Conservation (phyloP, 2,888 invertebrate genomes). For the Drosophila differens region DNA sequence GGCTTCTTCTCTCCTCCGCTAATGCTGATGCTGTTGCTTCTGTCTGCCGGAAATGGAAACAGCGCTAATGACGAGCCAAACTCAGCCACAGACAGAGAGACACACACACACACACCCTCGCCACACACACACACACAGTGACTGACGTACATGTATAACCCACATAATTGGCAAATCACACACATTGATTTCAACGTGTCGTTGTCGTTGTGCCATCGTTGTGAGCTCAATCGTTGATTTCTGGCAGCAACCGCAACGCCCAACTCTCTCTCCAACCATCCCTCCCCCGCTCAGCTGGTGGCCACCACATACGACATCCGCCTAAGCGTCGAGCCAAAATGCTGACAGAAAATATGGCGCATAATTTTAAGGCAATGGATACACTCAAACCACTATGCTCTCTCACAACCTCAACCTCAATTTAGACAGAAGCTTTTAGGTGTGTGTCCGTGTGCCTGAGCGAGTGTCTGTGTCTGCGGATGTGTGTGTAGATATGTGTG, state of each 20-base stretch:
- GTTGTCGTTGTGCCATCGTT: constrained; percentile 54
- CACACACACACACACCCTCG: constrained; percentile 6
- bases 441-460: constrained; percentile 19
- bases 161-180: constrained; percentile 82
- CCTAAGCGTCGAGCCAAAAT: constrained; percentile 54
- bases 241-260: constrained; percentile 56
- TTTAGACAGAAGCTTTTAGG: constrained; percentile 48
- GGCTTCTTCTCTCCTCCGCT: constrained; percentile 1
- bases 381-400: constrained; percentile 36
- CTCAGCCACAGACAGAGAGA: constrained; percentile 37
- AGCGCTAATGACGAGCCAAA: constrained; percentile 80
- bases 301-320: constrained; percentile 61
- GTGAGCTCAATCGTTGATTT: constrained; percentile 79
- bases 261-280: not conserved
- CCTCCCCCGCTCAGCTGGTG: not conserved
- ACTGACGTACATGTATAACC: constrained; percentile 58
- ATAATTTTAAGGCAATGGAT: constrained; percentile 79
- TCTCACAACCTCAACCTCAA: constrained; percentile 43
- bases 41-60: constrained; percentile 81
- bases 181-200: constrained; percentile 77
- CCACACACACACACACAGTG: constrained; percentile 13
- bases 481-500: constrained; percentile 18
- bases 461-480: constrained; percentile 7
- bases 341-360: constrained; percentile 73
- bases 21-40: constrained; percentile 43